These are phyloP conservation scores for Pycnomerus fuliginosus DNA, from an alignment of 2,888 invertebrate species.

Conservation along the genomic window DNA sequence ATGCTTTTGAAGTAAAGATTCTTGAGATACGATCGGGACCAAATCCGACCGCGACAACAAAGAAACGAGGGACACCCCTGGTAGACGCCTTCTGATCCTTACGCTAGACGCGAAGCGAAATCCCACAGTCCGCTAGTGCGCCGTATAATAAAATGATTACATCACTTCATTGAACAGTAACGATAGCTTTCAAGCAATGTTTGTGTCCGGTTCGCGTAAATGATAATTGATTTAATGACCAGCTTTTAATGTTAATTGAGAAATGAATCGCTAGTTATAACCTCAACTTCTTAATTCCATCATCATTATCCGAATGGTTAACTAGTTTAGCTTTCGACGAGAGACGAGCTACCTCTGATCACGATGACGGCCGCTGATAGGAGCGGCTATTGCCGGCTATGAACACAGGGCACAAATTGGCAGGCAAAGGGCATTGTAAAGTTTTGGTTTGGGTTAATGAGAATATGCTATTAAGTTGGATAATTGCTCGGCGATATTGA, in stretches of 20 bases:
- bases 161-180: constrained; percentile 48
- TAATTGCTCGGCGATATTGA: constrained; percentile 48
- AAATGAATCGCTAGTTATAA: constrained; percentile 41
- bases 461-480: constrained; percentile 47
- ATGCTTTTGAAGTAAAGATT: constrained; percentile 39
- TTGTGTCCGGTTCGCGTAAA: constrained; percentile 31
- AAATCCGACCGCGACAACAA: constrained; percentile 37
- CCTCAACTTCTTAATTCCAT: constrained; percentile 40
- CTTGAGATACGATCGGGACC: constrained; percentile 35
- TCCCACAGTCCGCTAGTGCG: constrained; percentile 38
- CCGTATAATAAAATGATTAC: constrained; percentile 47
- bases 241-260: constrained; percentile 44
- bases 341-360: constrained; percentile 3
- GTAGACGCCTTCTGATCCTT: constrained; percentile 37
- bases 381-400: constrained; percentile 7
- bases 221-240: constrained; percentile 45
- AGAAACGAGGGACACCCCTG: constrained; percentile 34
- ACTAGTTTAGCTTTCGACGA: constrained; percentile 34
- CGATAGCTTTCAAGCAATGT: constrained; percentile 39
- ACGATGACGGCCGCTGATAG: constrained; percentile 12
- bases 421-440: constrained; percentile 37
- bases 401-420: constrained; percentile 28
- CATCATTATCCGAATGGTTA: constrained; percentile 37
- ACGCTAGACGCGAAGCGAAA: constrained; percentile 40
- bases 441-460: constrained; percentile 46